phyloP scores from a whole-genome alignment of 2,797 vertebrate species.

The Cryptoprocta ferox region DNA sequence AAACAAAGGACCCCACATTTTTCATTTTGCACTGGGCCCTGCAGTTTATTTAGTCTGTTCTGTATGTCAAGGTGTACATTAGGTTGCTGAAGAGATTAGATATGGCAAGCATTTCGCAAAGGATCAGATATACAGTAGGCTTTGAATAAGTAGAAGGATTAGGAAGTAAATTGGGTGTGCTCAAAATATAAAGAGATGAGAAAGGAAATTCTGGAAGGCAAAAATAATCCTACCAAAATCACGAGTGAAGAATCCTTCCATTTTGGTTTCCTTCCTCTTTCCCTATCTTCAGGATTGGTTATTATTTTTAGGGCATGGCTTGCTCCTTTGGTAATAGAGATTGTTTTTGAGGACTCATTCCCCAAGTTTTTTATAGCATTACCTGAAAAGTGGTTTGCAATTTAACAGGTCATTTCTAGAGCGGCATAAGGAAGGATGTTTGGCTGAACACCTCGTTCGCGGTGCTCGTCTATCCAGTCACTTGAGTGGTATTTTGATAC shows the following conservation, averaged over 20 bases:
- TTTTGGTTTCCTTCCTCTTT: neutral
- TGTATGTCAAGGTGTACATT: neutral
- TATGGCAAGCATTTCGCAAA: neutral
- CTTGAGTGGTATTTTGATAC: neutral
- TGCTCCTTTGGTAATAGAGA: neutral
- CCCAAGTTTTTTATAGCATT: neutral
- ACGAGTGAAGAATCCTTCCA: neutral
- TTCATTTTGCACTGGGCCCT: neutral
- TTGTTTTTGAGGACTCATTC: neutral
- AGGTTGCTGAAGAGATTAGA: neutral
- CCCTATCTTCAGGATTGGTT: neutral
- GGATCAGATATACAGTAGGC: neutral
- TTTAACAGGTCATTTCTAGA: neutral
- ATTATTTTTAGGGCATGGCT: neutral
- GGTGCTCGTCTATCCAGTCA: neutral
- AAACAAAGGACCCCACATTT: neutral
- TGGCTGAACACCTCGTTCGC: neutral
- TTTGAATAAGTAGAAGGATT: neutral
- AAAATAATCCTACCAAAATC: neutral
- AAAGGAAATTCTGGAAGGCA: neutral
- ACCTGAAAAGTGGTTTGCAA: neutral
- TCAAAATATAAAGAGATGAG: neutral
- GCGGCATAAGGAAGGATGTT: neutral
- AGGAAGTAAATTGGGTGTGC: neutral
- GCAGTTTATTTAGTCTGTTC: neutral